These are phyloP conservation scores for Drosophila cognata DNA, from an alignment of 2,888 invertebrate species.

Conservation along the genomic window DNA sequence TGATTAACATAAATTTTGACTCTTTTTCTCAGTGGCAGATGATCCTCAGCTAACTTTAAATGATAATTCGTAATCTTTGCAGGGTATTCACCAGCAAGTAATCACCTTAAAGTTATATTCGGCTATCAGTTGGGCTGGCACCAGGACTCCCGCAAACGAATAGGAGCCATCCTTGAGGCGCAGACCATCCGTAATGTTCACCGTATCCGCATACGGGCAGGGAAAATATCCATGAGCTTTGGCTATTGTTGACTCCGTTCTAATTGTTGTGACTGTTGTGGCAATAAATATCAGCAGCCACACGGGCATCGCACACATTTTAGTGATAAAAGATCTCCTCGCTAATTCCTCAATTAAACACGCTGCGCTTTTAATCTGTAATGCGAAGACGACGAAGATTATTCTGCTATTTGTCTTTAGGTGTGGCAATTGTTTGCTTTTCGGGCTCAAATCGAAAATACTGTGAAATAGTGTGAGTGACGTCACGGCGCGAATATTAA, in stretches of 20 bases:
- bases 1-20: too few relatives aligned
- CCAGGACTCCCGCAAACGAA: slow-evolving; percentile 73
- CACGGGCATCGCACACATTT: slow-evolving; percentile 43
- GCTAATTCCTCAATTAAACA: slow-evolving; percentile 49
- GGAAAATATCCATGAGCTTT: slow-evolving; percentile 51
- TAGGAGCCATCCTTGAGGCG: slow-evolving; percentile 81
- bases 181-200: slow-evolving; percentile 80
- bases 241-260: not conserved
- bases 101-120: slow-evolving; percentile 74
- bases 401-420: slow-evolving; percentile 11
- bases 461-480: slow-evolving; percentile 40
- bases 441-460: slow-evolving; percentile 25
- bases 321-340: slow-evolving; percentile 10
- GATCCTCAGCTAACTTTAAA: not conserved
- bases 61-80: rapidly evolving
- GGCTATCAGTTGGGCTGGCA: slow-evolving; percentile 72
- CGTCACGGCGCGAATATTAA: slow-evolving; percentile 60
- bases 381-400: not conserved
- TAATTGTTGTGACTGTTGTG: slow-evolving; percentile 5
- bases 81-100: not conserved
- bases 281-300: slow-evolving; percentile 21
- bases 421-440: slow-evolving; percentile 46
- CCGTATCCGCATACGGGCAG: slow-evolving; percentile 77
- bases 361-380: slow-evolving; percentile 7
- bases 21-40: not conserved